These are phyloP conservation scores for Benitochromis conjunctus DNA, from an alignment of 2,113 vertebrate species.

Conservation along the genomic window DNA sequence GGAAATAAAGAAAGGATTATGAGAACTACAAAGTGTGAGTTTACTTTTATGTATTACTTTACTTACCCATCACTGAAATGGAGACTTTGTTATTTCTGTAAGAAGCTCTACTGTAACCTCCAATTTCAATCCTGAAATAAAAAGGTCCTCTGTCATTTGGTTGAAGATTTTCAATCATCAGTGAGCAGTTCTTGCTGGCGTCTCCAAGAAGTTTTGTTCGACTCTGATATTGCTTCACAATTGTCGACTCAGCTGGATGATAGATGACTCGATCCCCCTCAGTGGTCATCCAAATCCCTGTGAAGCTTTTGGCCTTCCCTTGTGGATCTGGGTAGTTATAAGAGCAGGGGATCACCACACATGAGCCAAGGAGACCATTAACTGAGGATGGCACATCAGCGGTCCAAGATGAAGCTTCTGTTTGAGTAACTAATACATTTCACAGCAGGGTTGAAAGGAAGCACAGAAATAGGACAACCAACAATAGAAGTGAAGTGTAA, in stretches of 20 bases:
- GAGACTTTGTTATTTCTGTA: neutral
- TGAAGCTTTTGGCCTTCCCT: neutral
- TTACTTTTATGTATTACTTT: neutral
- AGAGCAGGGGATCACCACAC: slow-evolving; percentile 67
- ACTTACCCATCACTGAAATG: slow-evolving; percentile 58
- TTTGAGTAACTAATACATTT: slow-evolving; percentile 8
- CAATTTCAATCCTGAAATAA: slow-evolving; percentile 63
- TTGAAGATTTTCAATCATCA: slow-evolving; percentile 32
- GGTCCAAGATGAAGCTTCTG: slow-evolving; percentile 43
- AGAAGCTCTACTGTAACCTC: neutral
- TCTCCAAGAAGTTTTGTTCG: slow-evolving; percentile 47
- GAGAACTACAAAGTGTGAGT: neutral
- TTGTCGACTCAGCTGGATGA: slow-evolving; percentile 12
- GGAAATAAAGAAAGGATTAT: neutral
- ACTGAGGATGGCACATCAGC: slow-evolving; percentile 19
- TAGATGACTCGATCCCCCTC: neutral
- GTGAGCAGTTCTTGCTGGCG: neutral
- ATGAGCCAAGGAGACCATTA: slow-evolving; percentile 57
- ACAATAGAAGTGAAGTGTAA: neutral
- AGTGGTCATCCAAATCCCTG: slow-evolving; percentile 44
- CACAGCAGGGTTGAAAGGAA: neutral
- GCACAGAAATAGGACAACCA: neutral
- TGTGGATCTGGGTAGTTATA: slow-evolving; percentile 41
- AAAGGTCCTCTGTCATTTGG: slow-evolving; percentile 42
- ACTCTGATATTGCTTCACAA: neutral